Evolutionary conservation across 2,888 invertebrate species (phyloP), one percentile per base, ranked within the genome.

Genomic region (Pedicia rivosa): DNA sequence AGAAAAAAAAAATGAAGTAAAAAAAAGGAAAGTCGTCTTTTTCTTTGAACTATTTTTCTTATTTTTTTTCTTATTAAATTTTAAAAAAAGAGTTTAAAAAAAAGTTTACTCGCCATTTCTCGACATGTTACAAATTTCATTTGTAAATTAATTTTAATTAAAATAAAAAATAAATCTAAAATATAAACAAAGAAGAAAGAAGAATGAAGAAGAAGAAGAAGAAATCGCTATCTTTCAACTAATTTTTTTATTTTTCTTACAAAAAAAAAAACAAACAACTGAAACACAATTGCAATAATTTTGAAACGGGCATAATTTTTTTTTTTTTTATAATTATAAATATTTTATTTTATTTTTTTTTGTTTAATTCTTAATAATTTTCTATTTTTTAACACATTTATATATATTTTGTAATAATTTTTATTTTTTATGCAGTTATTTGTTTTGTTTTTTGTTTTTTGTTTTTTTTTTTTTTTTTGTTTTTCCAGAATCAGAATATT

Each of bases 241-340:
- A n/a, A n/a, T n/a, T n/a, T n/a, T n/a, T n/a, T n/a, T n/a, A n/a
- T n/a, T n/a, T n/a, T n/a, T n/a, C n/a, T n/a, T n/a, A n/a, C n/a
- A n/a, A n/a, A n/a, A n/a, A n/a, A n/a, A n/a, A n/a, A n/a, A n/a
- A n/a, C n/a, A n/a, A n/a, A n/a, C n/a, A n/a, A n/a, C n/a, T n/a
- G n/a, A n/a, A n/a, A n/a, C n/a, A n/a, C n/a, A 32, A 34, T 38
- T 38, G 38, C 38, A 38, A 38, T 38, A 38, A n/a, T n/a, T 38
- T 38, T 25, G 28, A 38, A 31, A 38, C 38, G 38, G 38, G 38
- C 38, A 38, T 38, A 38, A 33, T 30, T 30, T 30, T 30, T 30
- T 30, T 30, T 30, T 30, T 30, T 30, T 30, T 30, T 30, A 17
- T 17, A 17, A 30, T 30, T 30, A 30, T 30, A 30, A 30, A 30